Conservation (phyloP, 2,797 vertebrate genomes). For the Notamacropus eugenii region DNA sequence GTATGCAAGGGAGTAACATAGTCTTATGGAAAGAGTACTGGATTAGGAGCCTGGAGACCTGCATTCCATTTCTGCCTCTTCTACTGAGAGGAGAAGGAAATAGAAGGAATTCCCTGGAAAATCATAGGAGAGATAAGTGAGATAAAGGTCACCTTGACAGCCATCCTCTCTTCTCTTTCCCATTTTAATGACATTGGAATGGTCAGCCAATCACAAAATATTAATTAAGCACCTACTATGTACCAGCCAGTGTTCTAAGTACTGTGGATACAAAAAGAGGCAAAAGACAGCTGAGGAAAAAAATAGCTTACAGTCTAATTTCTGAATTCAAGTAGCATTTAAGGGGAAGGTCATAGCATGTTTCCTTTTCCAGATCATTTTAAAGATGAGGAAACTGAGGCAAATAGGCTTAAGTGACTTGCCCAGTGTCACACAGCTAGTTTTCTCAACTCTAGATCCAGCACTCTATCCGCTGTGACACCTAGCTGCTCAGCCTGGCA, state of each 20-base stretch:
- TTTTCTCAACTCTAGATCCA: no score
- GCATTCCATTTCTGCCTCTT: neutral
- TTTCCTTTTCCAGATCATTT: neutral
- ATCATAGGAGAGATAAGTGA: neutral
- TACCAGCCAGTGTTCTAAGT: neutral
- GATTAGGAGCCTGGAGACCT: neutral
- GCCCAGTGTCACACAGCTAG: no score
- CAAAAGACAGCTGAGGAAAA: neutral
- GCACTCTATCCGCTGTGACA: no score
- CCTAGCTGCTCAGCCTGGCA: neutral
- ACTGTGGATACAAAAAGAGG: neutral
- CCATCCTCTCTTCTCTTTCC: neutral
- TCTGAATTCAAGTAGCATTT: neutral
- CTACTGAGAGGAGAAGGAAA: neutral
- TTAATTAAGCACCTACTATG: neutral
- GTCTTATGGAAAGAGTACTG: neutral
- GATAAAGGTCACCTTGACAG: neutral
- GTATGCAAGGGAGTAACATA: neutral
- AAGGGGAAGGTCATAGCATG: neutral
- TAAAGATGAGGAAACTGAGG: neutral
- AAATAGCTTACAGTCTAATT: neutral
- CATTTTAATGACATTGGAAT: neutral
- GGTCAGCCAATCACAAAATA: neutral
- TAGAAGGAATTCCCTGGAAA: neutral
- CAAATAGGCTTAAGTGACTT: neutral